Conservation (phyloP, 2,888 invertebrate species). For the Cheilosia vulpina region DNA sequence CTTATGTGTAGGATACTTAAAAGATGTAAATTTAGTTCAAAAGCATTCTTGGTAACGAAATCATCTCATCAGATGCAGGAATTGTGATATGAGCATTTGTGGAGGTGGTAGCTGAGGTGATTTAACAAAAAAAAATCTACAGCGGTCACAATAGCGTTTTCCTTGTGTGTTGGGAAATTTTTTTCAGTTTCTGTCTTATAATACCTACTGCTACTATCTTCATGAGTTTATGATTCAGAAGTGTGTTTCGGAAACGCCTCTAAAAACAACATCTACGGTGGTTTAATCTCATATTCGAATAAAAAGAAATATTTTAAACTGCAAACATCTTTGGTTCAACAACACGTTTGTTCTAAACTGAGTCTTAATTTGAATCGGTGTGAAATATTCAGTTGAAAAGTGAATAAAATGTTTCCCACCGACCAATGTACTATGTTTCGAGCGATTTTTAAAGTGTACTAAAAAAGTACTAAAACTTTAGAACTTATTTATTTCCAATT, state of each 20-base stretch:
- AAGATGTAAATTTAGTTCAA: slow-evolving; percentile 60
- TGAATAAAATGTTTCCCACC: background rate
- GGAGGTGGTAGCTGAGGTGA: slow-evolving; percentile 22
- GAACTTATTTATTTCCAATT: background rate
- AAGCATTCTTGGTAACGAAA: slow-evolving; percentile 66
- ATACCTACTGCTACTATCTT: too few relatives aligned
- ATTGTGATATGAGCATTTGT: slow-evolving; percentile 51
- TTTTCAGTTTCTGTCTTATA: background rate
- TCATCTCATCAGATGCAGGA: slow-evolving; percentile 70
- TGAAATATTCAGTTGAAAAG: background rate
- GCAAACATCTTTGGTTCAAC: too few relatives aligned
- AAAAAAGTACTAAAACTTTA: slow-evolving; percentile 18
- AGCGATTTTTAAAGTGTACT: slow-evolving; percentile 3
- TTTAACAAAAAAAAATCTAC: slow-evolving; percentile 26
- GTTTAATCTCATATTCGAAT: too few relatives aligned
- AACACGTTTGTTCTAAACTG: background rate
- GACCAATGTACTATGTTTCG: background rate
- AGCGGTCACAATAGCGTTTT: slow-evolving; percentile 32
- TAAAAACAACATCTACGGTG: too few relatives aligned
- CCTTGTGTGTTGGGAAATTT: background rate
- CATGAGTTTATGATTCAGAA: too few relatives aligned
- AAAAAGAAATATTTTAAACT: too few relatives aligned
- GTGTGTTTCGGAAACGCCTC: too few relatives aligned
- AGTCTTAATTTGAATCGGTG: background rate
- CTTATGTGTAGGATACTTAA: slow-evolving; percentile 34